Base-by-base conservation (phyloP, 2,113 vertebrate genomes). In the Spheniscus mendiculus region DNA sequence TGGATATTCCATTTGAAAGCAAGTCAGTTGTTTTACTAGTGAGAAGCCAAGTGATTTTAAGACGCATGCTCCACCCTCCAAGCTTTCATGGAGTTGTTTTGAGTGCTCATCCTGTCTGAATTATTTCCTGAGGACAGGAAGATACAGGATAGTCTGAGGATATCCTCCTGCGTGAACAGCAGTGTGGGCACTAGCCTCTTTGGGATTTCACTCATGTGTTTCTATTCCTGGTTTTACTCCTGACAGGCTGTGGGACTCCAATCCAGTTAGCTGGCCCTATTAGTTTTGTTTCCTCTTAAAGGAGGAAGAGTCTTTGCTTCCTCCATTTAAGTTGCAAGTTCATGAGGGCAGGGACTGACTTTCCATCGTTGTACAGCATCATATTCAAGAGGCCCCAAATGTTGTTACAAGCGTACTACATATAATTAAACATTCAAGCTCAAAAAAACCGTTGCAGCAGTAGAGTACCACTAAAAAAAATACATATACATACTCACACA, bases 101-200 rank as follows among this genome's bases (percentile, higher is more conserved):
- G 73, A 96, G 69, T 62, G 77, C 80, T 96, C 93, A 98, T 98
- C 98, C 94, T 97, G 98, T 97, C 98, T 98, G 77, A 95, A 72
- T 94, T 93, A 96, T 93, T 97, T 97, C 92, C 89, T 72, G 70
- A 84, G 93, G 87, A 93, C 89, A 87, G 94, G 95, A 97, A 97
- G 93, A 97, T 92, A 94, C 91, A 94, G 86, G 97, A 96, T 32
- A 83, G 95, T 59, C 82, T 96, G 93, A 98, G 98, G 98, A 98
- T 98, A 98, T 98, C 98, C 98, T 98, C 47, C 87, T 71, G 26
- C 8, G 1, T 42, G 34, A 89, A 44, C 8, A 2, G 69, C 62
- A 87, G 22, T 1, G 13, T 11, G 44, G 52, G 77, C 40, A 56
- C 44, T 3, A 26, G 74, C 40, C 67, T 96, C 87, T n/a, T 25